phyloP scores from a whole-genome alignment of 2,113 vertebrate species.

The Progne subis region DNA sequence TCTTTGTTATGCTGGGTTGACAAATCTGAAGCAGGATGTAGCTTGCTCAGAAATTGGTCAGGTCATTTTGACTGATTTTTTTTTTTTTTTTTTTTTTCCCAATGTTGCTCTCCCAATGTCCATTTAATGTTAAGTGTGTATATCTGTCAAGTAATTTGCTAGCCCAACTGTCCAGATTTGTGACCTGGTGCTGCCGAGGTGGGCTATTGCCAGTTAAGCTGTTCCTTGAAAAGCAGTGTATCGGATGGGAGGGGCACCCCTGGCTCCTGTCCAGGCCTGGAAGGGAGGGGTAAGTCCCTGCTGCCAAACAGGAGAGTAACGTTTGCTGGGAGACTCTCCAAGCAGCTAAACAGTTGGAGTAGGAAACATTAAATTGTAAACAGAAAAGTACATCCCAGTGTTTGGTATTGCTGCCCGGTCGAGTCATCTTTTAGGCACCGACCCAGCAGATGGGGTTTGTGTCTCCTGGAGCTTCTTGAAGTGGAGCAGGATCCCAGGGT shows the following conservation, averaged over 20 bases:
- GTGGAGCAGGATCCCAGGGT: neutral
- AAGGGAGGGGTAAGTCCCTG: neutral
- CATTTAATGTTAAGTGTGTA: neutral
- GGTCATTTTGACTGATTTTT: neutral
- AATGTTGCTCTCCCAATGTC: neutral
- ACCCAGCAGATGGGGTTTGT: rapidly evolving
- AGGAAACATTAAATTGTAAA: neutral
- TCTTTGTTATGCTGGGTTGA: neutral
- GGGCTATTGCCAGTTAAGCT: neutral
- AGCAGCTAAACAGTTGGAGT: neutral
- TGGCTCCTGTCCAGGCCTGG: neutral
- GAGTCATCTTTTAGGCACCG: neutral
- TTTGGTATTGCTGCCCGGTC: rapidly evolving
- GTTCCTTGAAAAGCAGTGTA: rapidly evolving
- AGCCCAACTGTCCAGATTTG: neutral
- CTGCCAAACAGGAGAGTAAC: neutral
- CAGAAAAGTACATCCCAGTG: neutral
- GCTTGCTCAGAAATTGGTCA: neutral
- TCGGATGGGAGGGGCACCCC: neutral
- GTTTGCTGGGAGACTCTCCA: neutral
- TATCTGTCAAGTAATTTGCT: neutral
- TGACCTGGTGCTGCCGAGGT: rapidly evolving
- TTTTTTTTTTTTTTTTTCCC: neutral
- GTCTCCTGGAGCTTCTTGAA: neutral
- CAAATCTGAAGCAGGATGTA: neutral